Evolutionary conservation across 2,797 vertebrate genomes (phyloP).

Genomic region (Philypnodon macrostomus): DNA sequence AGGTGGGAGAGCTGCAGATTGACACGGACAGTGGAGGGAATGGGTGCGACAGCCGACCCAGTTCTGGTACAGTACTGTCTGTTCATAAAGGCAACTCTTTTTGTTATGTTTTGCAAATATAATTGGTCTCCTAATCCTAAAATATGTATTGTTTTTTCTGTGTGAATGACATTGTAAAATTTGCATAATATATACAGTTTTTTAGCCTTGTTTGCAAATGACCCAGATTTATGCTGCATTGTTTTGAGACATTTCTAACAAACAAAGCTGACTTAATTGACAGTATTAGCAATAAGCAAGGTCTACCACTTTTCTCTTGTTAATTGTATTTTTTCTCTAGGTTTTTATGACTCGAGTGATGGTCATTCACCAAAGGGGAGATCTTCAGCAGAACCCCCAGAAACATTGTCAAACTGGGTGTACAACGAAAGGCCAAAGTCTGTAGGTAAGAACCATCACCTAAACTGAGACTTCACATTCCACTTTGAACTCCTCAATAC

Average conservation of each 20-base stretch:
- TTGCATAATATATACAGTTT: neutral
- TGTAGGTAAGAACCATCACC: constrained; percentile 62
- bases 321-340: constrained; percentile 31
- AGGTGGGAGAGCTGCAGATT: constrained; percentile 82
- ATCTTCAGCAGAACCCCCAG: constrained; percentile 50
- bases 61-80: constrained; percentile 72
- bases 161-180: neutral
- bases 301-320: neutral
- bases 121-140: constrained; percentile 2
- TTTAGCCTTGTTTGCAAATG: constrained; percentile 19
- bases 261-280: constrained; percentile 2
- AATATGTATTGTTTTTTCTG: neutral
- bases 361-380: constrained; percentile 66
- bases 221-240: constrained; percentile 28
- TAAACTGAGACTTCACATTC: too few species aligned
- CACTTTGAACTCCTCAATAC: too few species aligned
- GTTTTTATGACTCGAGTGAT: constrained; percentile 72
- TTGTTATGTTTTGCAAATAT: neutral
- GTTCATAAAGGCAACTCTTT: neutral
- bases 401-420: constrained; percentile 41
- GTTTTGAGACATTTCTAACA: constrained; percentile 33
- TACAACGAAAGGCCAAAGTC: constrained; percentile 66
- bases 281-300: neutral
- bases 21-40: constrained; percentile 51
- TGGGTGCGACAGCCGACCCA: constrained; percentile 69